These are phyloP conservation scores for Acipenser oxyrinchus DNA, from an alignment of 2,797 vertebrate genomes.

Conservation along the genomic window DNA sequence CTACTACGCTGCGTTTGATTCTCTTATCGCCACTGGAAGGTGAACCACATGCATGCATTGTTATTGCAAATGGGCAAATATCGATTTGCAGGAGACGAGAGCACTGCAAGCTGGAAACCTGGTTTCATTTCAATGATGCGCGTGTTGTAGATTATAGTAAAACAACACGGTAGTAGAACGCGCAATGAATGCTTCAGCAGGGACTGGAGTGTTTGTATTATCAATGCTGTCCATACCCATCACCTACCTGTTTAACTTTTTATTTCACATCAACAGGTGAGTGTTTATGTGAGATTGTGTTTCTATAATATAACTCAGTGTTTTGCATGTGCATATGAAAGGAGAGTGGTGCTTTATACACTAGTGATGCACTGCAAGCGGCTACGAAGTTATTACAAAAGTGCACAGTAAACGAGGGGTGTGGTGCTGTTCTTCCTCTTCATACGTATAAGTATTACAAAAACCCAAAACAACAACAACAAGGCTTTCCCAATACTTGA, in stretches of 20 bases:
- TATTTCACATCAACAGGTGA: slow-evolving; percentile 69
- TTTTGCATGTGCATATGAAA: not conserved
- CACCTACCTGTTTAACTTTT: slow-evolving; percentile 73
- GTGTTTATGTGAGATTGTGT: slow-evolving; percentile 19
- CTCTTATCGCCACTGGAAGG: too few relatives aligned
- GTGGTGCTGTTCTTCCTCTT: too few relatives aligned
- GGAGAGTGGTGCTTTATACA: too few relatives aligned
- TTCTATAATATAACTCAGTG: not conserved
- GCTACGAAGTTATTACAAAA: too few relatives aligned
- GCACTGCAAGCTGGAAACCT: not conserved
- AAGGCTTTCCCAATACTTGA: not conserved
- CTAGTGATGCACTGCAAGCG: too few relatives aligned
- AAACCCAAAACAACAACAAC: too few relatives aligned
- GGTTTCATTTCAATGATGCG: slow-evolving; percentile 2
- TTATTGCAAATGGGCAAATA: too few relatives aligned
- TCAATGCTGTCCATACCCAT: slow-evolving; percentile 80
- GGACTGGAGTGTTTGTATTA: slow-evolving; percentile 80
- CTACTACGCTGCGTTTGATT: too few relatives aligned
- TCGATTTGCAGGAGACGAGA: not conserved
- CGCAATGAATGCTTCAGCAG: slow-evolving; percentile 74
- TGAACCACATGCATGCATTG: too few relatives aligned
- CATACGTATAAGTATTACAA: too few relatives aligned
- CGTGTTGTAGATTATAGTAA: not conserved
- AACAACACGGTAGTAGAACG: not conserved
- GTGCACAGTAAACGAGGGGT: too few relatives aligned